Evolutionary conservation across 2,113 vertebrate genomes (phyloP).

Genomic region (Cyanoramphus novaezelandiae): DNA sequence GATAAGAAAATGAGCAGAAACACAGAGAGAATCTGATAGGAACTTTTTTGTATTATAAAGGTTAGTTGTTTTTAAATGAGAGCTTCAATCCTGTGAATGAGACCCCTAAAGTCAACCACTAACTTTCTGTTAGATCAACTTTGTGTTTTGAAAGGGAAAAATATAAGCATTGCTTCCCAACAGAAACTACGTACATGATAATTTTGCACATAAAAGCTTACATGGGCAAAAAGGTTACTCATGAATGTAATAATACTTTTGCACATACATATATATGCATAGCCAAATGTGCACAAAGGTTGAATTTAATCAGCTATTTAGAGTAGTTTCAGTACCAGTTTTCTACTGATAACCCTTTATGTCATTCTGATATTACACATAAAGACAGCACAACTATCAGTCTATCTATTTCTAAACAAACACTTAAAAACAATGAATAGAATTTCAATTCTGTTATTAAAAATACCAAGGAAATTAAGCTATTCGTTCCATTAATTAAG

Average conservation of each 20-base stretch:
- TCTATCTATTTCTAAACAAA: not conserved
- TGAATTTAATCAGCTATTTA: not conserved
- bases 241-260: not conserved
- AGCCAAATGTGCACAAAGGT: not conserved
- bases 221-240: not conserved
- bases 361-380: not conserved
- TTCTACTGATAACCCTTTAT: not conserved
- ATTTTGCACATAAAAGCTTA: not conserved
- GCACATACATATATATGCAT: not conserved
- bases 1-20: not conserved
- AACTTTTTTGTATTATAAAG: not conserved
- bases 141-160: not conserved
- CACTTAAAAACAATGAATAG: not conserved
- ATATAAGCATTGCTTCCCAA: not conserved
- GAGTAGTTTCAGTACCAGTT: not conserved
- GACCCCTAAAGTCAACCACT: not conserved
- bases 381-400: not conserved
- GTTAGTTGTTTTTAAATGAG: not conserved
- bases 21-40: accelerated
- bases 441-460: not conserved
- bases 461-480: not conserved
- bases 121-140: not conserved
- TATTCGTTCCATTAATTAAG: slow-evolving; percentile 22
- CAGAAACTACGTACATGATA: not conserved
- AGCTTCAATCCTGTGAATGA: not conserved